phyloP scores from a whole-genome alignment of 2,797 vertebrate species.

The Gastrophryne carolinensis region DNA sequence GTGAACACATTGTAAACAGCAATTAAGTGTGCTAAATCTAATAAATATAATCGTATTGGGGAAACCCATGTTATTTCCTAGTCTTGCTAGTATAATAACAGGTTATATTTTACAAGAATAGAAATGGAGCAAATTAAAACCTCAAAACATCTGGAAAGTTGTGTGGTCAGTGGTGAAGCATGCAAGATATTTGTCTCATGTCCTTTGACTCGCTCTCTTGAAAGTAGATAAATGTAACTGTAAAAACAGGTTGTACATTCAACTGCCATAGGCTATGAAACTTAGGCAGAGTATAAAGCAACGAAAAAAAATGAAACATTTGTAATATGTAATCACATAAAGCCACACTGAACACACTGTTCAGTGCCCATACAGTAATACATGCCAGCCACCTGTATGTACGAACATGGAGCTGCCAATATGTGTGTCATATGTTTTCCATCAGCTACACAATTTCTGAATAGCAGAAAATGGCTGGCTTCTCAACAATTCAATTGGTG shows the following conservation, averaged over 20 bases:
- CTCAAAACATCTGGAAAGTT: constrained; percentile 24
- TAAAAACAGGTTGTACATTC: constrained; percentile 22
- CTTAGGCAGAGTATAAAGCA: background rate
- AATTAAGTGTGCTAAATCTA: too few species aligned
- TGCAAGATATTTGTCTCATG: constrained; percentile 21
- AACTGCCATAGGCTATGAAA: constrained; percentile 27
- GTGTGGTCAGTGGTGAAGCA: constrained; percentile 9
- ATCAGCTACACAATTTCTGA: constrained; percentile 18
- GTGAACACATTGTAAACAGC: too few species aligned
- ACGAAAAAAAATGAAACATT: constrained; percentile 18
- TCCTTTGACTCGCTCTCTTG: background rate
- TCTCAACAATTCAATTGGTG: constrained; percentile 59
- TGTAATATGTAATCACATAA: constrained; percentile 19
- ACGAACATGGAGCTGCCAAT: constrained; percentile 12
- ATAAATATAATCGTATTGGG: too few species aligned
- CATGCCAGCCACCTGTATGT: constrained; percentile 24
- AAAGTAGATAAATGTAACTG: constrained; percentile 24
- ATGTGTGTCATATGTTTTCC: constrained; percentile 29
- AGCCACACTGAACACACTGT: constrained; percentile 5
- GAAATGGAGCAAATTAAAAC: constrained; percentile 1
- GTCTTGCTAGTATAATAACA: background rate
- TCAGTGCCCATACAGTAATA: constrained; percentile 18
- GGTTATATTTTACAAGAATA: constrained; percentile 7
- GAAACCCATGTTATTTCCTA: background rate
- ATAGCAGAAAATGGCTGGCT: constrained; percentile 25